Conservation (phyloP, 2,797 vertebrate species). For the Gymnothorax javanicus region DNA sequence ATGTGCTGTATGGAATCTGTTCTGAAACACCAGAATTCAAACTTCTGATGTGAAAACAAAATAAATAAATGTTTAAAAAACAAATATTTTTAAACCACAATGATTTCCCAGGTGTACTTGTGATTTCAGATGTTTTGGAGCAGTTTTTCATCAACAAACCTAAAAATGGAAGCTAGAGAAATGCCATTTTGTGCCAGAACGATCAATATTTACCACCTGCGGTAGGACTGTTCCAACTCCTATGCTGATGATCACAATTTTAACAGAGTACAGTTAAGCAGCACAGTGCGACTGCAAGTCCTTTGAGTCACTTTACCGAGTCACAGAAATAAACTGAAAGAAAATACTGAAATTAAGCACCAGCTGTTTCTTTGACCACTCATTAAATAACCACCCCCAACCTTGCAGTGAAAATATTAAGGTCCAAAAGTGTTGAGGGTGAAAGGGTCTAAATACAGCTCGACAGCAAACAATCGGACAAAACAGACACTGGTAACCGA, state of each 20-base stretch:
- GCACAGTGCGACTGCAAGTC: background rate
- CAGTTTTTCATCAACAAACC: background rate
- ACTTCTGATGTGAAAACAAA: background rate
- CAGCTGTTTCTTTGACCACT: background rate
- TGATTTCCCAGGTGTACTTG: background rate
- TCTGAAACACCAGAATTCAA: background rate
- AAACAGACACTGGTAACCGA: background rate
- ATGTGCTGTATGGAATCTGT: background rate
- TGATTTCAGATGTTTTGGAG: background rate
- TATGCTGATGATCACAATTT: background rate
- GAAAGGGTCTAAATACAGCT: background rate
- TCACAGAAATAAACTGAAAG: background rate
- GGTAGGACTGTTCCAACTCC: background rate
- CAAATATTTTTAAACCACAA: background rate
- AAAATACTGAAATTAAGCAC: background rate
- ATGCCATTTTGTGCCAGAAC: background rate
- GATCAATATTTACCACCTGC: background rate
- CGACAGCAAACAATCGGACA: slow-evolving; percentile 12
- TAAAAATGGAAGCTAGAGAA: background rate
- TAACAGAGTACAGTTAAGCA: background rate
- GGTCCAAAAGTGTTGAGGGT: background rate
- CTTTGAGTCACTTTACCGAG: background rate
- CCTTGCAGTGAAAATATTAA: background rate
- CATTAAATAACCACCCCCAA: background rate
- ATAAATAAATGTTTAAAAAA: background rate